Evolutionary conservation across 2,113 vertebrate genomes (phyloP).

Genomic region (Neogobius melanostomus): DNA sequence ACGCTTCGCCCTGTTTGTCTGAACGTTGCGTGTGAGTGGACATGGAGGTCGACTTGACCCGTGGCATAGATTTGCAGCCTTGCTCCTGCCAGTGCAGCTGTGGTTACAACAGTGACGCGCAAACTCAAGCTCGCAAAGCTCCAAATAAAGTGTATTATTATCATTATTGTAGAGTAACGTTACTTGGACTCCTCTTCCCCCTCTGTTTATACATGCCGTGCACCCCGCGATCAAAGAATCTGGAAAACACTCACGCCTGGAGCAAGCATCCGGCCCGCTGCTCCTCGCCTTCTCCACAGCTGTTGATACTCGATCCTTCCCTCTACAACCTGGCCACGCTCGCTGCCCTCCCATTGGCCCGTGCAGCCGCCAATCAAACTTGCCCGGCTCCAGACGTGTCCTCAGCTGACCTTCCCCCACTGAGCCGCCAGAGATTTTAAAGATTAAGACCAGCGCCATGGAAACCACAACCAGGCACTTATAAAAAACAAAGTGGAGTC

Average conservation of each 20-base stretch:
- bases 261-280: constrained; percentile 10
- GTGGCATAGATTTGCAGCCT: too few relatives aligned
- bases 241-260: constrained; percentile 32
- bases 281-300: constrained; percentile 44
- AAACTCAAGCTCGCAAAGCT: too few relatives aligned
- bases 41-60: too few relatives aligned
- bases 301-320: constrained; percentile 50
- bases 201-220: constrained; percentile 8
- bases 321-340: constrained; percentile 54
- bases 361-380: constrained; percentile 43
- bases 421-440: constrained; percentile 30
- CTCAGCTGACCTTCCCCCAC: constrained; percentile 58
- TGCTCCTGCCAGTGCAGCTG: too few relatives aligned
- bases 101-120: too few relatives aligned
- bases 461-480: constrained; percentile 50
- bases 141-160: too few relatives aligned
- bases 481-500: constrained; percentile 24
- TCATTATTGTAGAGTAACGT: too few relatives aligned
- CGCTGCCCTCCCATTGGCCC: constrained; percentile 44
- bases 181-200: too few relatives aligned
- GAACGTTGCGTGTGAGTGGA: too few relatives aligned
- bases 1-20: too few relatives aligned
- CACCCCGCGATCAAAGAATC: constrained; percentile 30
- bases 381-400: constrained; percentile 48
- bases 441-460: constrained; percentile 55